Percentiles rank a stretch among this genome's conserved stretches.
phyloP scores from a whole-genome alignment of 2,113 vertebrate genomes.

The cat (Felis catus) region F.catus_Fca126_mat1.0 CM031412.1:217292001-217292500 shows the following conservation, averaged over 20 bases:
- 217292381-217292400: background rate
- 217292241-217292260: background rate
- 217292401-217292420: background rate
- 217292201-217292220: background rate
- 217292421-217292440: background rate
- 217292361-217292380: background rate
- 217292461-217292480: background rate
- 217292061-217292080: background rate
- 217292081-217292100: background rate
- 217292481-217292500: background rate
- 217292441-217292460: background rate
- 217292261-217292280: background rate
- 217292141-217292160: background rate
- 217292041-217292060: background rate
- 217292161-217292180: background rate
- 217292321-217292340: background rate
- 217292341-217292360: background rate
- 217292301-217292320: background rate
- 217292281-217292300: background rate
- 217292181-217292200: background rate
- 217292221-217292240: background rate
- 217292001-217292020: background rate
- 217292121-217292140: background rate
- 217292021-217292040: background rate
- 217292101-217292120: background rate